Evolutionary conservation across 64 coral and sea anemone species (phyloP).

Genomic region (Stichodactyla helianthus): DNA sequence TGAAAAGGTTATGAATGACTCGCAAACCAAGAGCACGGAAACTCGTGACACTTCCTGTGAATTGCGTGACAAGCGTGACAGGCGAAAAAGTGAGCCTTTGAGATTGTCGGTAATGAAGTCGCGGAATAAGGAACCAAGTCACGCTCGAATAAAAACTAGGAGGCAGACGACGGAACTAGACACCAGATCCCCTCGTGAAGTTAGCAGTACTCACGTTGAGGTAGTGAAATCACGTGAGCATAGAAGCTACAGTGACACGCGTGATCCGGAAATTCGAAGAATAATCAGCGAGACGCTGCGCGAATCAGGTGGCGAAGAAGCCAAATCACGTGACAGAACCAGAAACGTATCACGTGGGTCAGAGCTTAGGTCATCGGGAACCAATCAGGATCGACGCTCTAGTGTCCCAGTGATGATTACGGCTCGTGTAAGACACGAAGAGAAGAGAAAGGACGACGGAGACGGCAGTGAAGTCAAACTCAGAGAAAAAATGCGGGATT

Average conservation of each 20-base stretch:
- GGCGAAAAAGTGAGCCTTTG: not conserved
- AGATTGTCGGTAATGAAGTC: not conserved
- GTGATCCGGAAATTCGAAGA: not conserved
- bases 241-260: constrained; percentile 3
- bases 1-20: not conserved
- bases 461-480: not conserved
- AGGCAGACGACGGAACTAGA: constrained; percentile 16
- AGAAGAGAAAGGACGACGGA: not conserved
- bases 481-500: not conserved
- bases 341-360: not conserved
- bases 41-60: not conserved
- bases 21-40: not conserved
- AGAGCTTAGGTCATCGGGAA: not conserved
- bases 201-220: not conserved
- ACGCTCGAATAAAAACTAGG: not conserved
- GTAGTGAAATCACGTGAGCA: not conserved
- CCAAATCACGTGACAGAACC: not conserved
- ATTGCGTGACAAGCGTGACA: not conserved
- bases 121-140: not conserved
- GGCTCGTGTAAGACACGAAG: not conserved
- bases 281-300: not conserved
- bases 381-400: not conserved
- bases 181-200: not conserved
- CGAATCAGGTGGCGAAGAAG: not conserved
- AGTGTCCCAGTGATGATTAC: constrained; percentile 8